Base-by-base conservation (phyloP, 2,797 vertebrate genomes). In the Gambelia wislizenii region DNA sequence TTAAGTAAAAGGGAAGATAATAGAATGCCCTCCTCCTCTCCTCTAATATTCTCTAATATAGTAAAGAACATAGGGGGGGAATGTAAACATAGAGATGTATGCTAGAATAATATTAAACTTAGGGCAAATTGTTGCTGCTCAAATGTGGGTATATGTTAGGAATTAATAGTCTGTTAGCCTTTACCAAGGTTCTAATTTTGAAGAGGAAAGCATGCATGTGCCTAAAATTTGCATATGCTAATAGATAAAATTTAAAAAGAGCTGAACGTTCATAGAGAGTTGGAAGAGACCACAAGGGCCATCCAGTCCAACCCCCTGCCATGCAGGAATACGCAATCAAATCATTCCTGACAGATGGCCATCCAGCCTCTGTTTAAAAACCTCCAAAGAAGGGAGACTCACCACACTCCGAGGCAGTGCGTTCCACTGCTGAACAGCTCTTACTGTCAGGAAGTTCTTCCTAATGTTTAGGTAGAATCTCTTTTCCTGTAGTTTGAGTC, bases 41-140 rank as follows among this genome's bases (percentile, higher is more conserved):
- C 70, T 0, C 89, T 89, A 93, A 77, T 70, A 1, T 0, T 0
- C 0, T 67, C 47, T 91, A 1, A 4, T 33, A 44, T 44, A 3
- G 8, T 88, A 92, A 92, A 85, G 22, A 22, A 78, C 30, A 83
- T n/a, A 33, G 33, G 7, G n/a, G n/a, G 7, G 9, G 89, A 88
- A 86, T 2, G 12, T 25, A 89, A 77, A 61, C 0, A 10, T 12
- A 33, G 12, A 44, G 76, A 52, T 27, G 52, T 27, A 52, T 83
- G 88, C 2, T 27, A 84, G 18, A 47, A 6, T 83, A 5, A 69
- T 85, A 61, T 77, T 83, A 89, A 90, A 91, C n/a, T 8, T 52
- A 64, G n/a, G 13, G 84, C 59, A 86, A 84, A 27, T 44, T 80
- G 64, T 22, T 36, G 44, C 44, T 67, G 9, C 79, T 72, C 49